A percentile compares a stretch with the other conserved stretches of the same genome.
Conservation (phyloP, 1,140 invertebrate genomes). For the Ericerus pela region DNA sequence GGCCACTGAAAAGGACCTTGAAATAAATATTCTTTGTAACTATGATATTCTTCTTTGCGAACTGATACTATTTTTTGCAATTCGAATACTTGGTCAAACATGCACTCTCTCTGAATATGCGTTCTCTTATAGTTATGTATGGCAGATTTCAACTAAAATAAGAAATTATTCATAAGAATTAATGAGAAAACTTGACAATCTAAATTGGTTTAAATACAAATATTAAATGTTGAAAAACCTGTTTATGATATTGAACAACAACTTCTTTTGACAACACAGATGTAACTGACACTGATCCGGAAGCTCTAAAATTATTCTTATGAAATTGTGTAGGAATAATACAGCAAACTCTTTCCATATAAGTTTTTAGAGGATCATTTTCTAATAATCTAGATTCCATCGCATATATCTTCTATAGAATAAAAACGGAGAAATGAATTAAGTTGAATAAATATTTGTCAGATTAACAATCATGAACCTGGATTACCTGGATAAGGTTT, state of each 20-base stretch:
- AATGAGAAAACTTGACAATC: neutral
- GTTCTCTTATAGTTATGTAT: conserved; percentile 16
- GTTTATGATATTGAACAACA: conserved; percentile 5
- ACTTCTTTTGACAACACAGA: neutral
- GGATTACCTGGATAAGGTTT: conserved; percentile 1
- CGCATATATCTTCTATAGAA: neutral
- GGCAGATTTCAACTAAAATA: conserved; percentile 15
- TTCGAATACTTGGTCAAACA: conserved; percentile 15
- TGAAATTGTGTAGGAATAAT: conserved; percentile 1
- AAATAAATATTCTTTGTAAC: conserved; percentile 15
- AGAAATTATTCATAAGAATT: neutral
- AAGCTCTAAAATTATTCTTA: neutral
- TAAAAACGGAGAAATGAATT: neutral
- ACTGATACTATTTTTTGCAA: conserved; percentile 17
- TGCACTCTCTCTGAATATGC: conserved; percentile 14
- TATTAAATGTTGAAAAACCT: neutral
- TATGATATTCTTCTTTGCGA: conserved; percentile 13
- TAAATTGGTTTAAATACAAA: neutral
- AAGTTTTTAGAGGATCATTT: neutral
- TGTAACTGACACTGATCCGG: neutral
- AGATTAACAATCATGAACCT: neutral
- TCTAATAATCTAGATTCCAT: neutral
- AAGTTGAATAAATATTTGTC: neutral
- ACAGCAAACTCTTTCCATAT: neutral
- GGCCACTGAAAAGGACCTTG: conserved; percentile 13